A percentile compares a stretch with the other conserved stretches of the same genome.
phyloP scores from a whole-genome alignment of 2,888 invertebrate genomes.

The Melieria crassipennis region DNA sequence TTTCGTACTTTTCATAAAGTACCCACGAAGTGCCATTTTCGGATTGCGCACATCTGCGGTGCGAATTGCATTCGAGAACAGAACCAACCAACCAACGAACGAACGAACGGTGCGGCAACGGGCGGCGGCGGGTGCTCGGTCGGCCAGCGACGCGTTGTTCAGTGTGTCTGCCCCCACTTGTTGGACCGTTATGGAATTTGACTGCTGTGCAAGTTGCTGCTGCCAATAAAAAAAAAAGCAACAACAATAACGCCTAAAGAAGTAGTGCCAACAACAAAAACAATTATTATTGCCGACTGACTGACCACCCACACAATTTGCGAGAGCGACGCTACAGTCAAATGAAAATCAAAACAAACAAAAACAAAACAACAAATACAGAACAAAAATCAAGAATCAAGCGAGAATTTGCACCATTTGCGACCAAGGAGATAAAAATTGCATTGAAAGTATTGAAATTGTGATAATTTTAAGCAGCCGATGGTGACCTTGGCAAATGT shows the following conservation, averaged over 20 bases:
- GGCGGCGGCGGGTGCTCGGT: too few relatives aligned
- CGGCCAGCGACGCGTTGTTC: too few relatives aligned
- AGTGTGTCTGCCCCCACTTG: too few relatives aligned
- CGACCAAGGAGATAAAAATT: too few relatives aligned
- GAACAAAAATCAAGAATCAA: neutral
- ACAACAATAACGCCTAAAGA: slow-evolving; percentile 2
- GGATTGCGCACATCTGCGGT: neutral
- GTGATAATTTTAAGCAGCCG: too few relatives aligned
- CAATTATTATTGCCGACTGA: neutral
- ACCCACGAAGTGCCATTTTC: neutral
- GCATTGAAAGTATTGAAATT: too few relatives aligned
- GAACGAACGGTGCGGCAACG: too few relatives aligned
- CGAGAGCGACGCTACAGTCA: neutral
- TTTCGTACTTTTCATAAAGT: neutral
- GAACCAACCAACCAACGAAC: too few relatives aligned
- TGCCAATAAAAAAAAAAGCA: neutral
- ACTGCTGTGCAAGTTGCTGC: too few relatives aligned
- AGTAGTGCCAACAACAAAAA: neutral
- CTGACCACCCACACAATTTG: slow-evolving; percentile 1
- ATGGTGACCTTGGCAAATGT: too few relatives aligned
- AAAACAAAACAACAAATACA: neutral
- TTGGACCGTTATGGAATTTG: too few relatives aligned
- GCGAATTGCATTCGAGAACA: neutral
- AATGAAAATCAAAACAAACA: neutral
- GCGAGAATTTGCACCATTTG: too few relatives aligned